phyloP scores from a whole-genome alignment of 2,797 vertebrate species.

The Tympanoctomys barrerae region DNA sequence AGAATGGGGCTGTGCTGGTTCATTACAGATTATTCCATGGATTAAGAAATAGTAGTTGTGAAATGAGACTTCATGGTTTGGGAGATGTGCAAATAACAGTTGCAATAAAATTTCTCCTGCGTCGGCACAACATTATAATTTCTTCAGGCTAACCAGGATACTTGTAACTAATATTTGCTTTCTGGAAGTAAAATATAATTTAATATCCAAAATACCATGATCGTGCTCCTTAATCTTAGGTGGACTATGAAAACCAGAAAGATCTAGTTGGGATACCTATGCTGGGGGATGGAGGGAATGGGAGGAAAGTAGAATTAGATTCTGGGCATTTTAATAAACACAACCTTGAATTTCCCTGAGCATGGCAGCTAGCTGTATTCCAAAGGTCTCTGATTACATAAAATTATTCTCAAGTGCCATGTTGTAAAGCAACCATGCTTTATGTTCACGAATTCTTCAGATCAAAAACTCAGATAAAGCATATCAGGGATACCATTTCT shows the following conservation, averaged over 20 bases:
- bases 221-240: not conserved
- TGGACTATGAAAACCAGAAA: not conserved
- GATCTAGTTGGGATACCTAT: not conserved
- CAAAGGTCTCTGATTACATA: not conserved
- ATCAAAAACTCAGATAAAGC: not conserved
- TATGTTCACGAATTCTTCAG: constrained; percentile 2
- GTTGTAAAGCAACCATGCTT: not conserved
- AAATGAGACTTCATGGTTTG: not conserved
- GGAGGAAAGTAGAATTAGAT: not conserved
- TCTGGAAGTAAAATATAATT: constrained; percentile 14
- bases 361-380: not conserved
- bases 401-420: constrained; percentile 29
- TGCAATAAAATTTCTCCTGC: not conserved
- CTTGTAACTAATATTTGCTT: not conserved
- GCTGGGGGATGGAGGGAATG: not conserved
- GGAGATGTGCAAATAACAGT: not conserved
- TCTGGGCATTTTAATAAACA: not conserved
- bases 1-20: not conserved
- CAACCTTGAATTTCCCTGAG: not conserved
- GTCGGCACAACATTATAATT: not conserved
- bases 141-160: not conserved
- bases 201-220: not conserved
- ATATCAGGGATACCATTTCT: not conserved
- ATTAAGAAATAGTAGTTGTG: not conserved
- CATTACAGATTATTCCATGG: not conserved